Base-by-base conservation (phyloP, 2,888 invertebrate genomes). In the Nasonia oneida region DNA sequence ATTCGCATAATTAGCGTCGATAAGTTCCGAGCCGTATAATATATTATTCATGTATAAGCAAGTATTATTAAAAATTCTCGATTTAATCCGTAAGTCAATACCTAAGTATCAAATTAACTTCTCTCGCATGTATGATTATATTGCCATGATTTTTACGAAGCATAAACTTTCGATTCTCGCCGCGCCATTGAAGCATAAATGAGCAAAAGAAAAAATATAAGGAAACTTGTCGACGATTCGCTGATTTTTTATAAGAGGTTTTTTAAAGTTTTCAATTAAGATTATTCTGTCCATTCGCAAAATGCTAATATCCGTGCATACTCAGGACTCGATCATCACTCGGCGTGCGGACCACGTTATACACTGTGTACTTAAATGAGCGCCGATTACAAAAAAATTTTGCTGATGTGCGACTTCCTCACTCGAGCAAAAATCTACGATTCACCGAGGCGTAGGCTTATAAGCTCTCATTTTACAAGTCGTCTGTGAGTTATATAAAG, bases 371-470 rank as follows among this genome's bases (percentile, higher is more conserved):
- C 29, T 47, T 12, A 47, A 47, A 12, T 42, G 6, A 47, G 47
- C 23, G 71, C 74, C 71, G 75, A 75, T 15, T 53, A 1, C 29
- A 12, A 75, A 23, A 57, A 84, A 29, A 23, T 75, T 85, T 84
- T 89, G 89, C 90, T 88, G 29, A 29, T 29, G 29, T 29, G 89
- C 90, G 90, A 89, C 91, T 91, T 91, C 89, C 90, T 89, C 90
- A 87, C 82, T 67, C 2, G 50, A 37, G 57, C 64, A 57, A 75
- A 57, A 33, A 83, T 76, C 33, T 80, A 76, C 75, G 75, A 47
- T 80, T 80, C 67, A 57, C 29, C 79, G 37, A 37, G 57, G 15
- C 14, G 23, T 83, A 83, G 83, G 61, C 71, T 83, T 47, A 47
- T 47, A 83, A 78, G 78, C 64, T 83, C 64, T 83, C 57, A 61